phyloP scores from a whole-genome alignment of 2,113 vertebrate genomes.

The Dolichallabes microphthalmus region DNA sequence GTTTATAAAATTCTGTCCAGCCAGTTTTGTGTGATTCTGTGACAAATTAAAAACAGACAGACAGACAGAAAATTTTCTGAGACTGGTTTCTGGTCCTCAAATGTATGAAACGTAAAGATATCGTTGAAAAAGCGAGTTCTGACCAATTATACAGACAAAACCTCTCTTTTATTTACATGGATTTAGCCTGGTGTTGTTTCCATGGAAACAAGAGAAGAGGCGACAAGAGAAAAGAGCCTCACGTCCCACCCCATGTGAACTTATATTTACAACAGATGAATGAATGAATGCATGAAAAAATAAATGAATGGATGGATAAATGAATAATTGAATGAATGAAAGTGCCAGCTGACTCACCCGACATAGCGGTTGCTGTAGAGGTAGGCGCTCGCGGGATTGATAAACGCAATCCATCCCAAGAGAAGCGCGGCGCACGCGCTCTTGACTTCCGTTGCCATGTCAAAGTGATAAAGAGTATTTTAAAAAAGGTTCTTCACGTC shows the following conservation, averaged over 20 bases:
- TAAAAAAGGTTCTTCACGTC: background rate
- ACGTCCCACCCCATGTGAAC: background rate
- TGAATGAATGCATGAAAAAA: background rate
- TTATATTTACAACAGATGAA: too few species aligned
- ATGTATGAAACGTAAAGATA: too few species aligned
- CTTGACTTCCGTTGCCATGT: constrained; percentile 32
- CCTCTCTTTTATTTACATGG: too few species aligned
- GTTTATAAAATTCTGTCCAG: too few species aligned
- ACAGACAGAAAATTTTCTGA: too few species aligned
- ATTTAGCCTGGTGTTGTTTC: background rate
- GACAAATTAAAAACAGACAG: too few species aligned
- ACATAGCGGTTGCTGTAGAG: constrained; percentile 77
- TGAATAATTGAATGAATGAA: background rate
- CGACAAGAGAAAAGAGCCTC: too few species aligned
- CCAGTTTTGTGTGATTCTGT: too few species aligned
- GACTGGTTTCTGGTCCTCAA: too few species aligned
- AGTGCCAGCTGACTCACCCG: constrained; percentile 69
- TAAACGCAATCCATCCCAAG: constrained; percentile 66
- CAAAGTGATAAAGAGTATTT: background rate
- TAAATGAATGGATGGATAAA: background rate
- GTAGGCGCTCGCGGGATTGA: constrained; percentile 59
- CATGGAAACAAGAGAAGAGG: background rate
- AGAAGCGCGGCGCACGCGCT: constrained; percentile 55
- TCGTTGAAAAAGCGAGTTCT: too few species aligned
- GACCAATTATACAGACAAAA: too few species aligned